These are phyloP conservation scores for Eristalinus aeneus DNA, from an alignment of 2,888 invertebrate genomes.

Conservation along the genomic window DNA sequence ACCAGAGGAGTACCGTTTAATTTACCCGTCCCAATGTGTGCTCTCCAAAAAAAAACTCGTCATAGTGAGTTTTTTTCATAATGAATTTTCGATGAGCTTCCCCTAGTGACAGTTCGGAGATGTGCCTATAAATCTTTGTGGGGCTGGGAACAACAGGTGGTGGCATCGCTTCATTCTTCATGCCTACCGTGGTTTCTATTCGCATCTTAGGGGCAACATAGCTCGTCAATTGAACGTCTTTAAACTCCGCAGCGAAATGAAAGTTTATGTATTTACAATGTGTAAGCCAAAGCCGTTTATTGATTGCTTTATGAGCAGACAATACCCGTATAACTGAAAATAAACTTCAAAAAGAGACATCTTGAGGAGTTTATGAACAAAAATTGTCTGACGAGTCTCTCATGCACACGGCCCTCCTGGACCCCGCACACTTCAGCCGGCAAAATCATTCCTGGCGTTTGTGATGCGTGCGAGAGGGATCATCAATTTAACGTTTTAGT, in stretches of 20 bases:
- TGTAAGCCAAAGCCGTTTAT: not conserved
- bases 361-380: not conserved
- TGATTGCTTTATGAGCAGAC: not conserved
- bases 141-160: no score
- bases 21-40: no score
- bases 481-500: slow-evolving; percentile 11
- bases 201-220: not conserved
- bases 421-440: not conserved
- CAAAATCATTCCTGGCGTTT: not conserved
- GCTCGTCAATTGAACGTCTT: not conserved
- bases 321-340: not conserved
- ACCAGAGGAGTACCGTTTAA: no score
- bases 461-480: not conserved
- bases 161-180: no score
- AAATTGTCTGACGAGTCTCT: not conserved
- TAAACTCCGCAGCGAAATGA: not conserved
- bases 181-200: no score
- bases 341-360: not conserved
- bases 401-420: not conserved
- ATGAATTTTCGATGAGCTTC: no score
- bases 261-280: not conserved
- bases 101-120: no score
- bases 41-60: no score
- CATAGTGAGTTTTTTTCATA: no score
- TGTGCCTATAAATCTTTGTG: no score